Base-by-base conservation (phyloP, 2,888 invertebrate species). In the Euspilapteryx auroguttella region DNA sequence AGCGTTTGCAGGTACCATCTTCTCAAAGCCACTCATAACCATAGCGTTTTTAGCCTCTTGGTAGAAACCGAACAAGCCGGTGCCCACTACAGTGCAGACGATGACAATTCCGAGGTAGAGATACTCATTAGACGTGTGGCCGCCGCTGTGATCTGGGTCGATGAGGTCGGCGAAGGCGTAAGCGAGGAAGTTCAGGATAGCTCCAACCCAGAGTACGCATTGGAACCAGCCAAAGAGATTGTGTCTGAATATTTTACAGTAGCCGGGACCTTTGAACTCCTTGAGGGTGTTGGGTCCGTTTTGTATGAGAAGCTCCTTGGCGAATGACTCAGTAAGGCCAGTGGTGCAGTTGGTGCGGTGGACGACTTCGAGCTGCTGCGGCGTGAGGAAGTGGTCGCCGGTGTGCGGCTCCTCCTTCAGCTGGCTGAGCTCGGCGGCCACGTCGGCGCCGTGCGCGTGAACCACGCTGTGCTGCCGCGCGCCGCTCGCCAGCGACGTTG, bases 1-100 rank as follows among this genome's bases (percentile, higher is more conserved):
- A 1, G 89, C 87, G 37, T 73, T 79, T 31, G 82, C 83, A 1
- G 89, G 89, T 7, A 88, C 80, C 79, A 93, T 79, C 51, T 86
- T 87, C 46, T 86, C 85, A 50, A 93, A 93, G 6, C 88, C 87
- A 40, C 90, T 90, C 89, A 93, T 91, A 21, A 90, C 87, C 37
- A 81, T 79, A 8, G 82, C 78, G 45, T 87, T 89, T 47, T 86
- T 88, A 0, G 75, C 64, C 44, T 80, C 80, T 39, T 79, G 80
- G 37, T 76, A 79, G 40, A 78, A 81, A 0, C 78, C 80, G 42
- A 81, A 81, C 0, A 78, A 36, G 0, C 80, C 81, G 2, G 80
- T 80, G 2, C 78, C 59, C 2, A 73, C 21, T 12, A 75, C 47
- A 14, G 75, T 75, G 2, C 37, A 38, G 2, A 52, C 42, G 21